Evolutionary conservation across 2,888 invertebrate species (phyloP).

Genomic region (Drosophila maculinotata): DNA sequence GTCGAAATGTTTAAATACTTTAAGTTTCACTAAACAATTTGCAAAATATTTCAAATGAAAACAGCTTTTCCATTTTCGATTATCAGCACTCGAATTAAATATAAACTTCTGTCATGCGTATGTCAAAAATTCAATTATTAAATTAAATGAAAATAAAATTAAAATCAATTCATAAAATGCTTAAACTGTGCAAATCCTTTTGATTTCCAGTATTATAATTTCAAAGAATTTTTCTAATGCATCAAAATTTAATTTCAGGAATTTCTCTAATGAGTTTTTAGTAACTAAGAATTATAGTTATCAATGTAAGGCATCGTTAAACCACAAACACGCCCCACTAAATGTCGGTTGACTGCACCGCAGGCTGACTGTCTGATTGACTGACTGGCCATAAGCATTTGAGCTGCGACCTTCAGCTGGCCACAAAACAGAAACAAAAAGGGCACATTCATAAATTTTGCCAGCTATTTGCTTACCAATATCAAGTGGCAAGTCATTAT

Average conservation of each 20-base stretch:
- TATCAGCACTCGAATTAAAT: too few relatives aligned
- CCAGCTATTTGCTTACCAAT: slow-evolving; percentile 69
- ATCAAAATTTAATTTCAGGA: neutral
- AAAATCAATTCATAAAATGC: neutral
- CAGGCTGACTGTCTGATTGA: neutral
- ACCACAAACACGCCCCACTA: slow-evolving; percentile 10
- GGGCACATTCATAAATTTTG: slow-evolving; percentile 68
- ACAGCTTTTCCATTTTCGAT: too few relatives aligned
- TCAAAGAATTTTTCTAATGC: neutral
- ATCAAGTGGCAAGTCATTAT: slow-evolving; percentile 75
- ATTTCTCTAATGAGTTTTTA: slow-evolving; percentile 7
- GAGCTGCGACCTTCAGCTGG: slow-evolving; percentile 26
- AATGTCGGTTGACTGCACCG: slow-evolving; percentile 5
- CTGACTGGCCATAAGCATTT: slow-evolving; percentile 15
- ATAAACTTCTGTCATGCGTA: too few relatives aligned
- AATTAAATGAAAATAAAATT: neutral
- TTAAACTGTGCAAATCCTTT: neutral
- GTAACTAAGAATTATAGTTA: neutral
- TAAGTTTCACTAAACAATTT: neutral
- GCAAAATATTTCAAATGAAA: too few relatives aligned
- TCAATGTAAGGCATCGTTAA: neutral
- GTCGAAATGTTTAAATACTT: too few relatives aligned
- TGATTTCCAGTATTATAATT: neutral
- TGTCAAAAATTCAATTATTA: neutral
- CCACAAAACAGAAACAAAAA: slow-evolving; percentile 6